Conservation (phyloP, 1,140 invertebrate genomes). For the Probaryconus sp. region DNA sequence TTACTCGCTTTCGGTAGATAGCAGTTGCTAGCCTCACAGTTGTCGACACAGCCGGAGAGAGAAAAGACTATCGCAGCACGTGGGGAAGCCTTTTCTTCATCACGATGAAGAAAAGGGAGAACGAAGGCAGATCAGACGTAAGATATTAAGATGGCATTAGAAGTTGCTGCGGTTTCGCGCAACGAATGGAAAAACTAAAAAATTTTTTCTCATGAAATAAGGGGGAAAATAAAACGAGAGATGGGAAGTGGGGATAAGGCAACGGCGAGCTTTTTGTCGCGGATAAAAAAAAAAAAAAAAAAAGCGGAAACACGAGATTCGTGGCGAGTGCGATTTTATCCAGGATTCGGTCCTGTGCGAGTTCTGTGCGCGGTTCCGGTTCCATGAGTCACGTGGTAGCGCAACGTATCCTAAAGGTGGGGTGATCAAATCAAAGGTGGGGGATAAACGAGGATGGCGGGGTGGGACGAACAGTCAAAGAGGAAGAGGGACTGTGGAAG, state of each 20-base stretch:
- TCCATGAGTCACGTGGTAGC: constrained; percentile 67
- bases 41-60: constrained; percentile 54
- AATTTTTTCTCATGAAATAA: constrained; percentile 30
- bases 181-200: not conserved
- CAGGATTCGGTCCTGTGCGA: constrained; percentile 54
- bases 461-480: constrained; percentile 25
- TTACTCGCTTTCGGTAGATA: constrained; percentile 69
- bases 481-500: constrained; percentile 17
- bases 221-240: not conserved
- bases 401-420: constrained; percentile 32
- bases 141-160: constrained; percentile 27
- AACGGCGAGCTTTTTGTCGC: constrained; percentile 17
- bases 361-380: constrained; percentile 67
- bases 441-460: constrained; percentile 18
- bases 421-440: constrained; percentile 23
- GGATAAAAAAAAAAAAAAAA: too few species aligned
- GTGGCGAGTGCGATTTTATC: constrained; percentile 46
- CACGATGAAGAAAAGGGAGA: constrained; percentile 32
- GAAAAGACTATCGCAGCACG: constrained; percentile 47
- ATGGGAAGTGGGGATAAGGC: constrained; percentile 10
- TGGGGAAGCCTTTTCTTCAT: constrained; percentile 24
- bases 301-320: constrained; percentile 42
- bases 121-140: constrained; percentile 19
- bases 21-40: constrained; percentile 71
- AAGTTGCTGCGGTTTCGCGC: not conserved